These are phyloP conservation scores for Xyrichtys novacula DNA, from an alignment of 2,797 vertebrate species.

Conservation along the genomic window DNA sequence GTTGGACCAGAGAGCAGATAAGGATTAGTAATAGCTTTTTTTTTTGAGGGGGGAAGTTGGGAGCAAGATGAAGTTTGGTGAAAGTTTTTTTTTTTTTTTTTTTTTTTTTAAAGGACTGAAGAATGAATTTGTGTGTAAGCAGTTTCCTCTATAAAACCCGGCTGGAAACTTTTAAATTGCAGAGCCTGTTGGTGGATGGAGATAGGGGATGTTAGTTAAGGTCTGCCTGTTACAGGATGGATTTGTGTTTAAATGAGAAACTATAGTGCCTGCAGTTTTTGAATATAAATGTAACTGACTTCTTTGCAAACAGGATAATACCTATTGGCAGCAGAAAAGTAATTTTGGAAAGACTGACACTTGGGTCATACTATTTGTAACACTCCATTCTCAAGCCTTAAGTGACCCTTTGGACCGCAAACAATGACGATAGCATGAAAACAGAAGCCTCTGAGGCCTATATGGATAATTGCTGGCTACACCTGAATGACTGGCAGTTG, in stretches of 20 bases:
- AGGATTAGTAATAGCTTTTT: constrained; percentile 41
- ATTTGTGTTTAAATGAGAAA: background rate
- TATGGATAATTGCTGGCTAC: background rate
- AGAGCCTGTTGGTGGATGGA: constrained; percentile 18
- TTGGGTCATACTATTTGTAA: background rate
- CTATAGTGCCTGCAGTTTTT: constrained; percentile 7
- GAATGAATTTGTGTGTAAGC: constrained; percentile 32
- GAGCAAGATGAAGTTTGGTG: constrained; percentile 28
- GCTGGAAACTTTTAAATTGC: constrained; percentile 22
- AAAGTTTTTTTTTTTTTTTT: constrained; percentile 26
- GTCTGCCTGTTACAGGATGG: constrained; percentile 7
- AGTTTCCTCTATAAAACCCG: constrained; percentile 18
- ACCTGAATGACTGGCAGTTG: background rate
- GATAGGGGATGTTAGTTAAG: constrained; percentile 27
- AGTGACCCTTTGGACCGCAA: background rate
- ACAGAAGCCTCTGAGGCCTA: background rate
- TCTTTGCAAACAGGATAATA: constrained; percentile 11
- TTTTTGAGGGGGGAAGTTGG: constrained; percentile 2
- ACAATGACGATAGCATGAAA: background rate
- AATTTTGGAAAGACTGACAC: background rate
- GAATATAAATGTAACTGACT: constrained; percentile 1
- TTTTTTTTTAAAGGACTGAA: constrained; percentile 24
- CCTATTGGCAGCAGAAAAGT: background rate
- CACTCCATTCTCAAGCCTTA: background rate
- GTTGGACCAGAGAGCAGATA: constrained; percentile 51